A percentile compares a stretch with the other conserved stretches of the same genome.
Conservation (phyloP, 92 coral and sea anemone genomes). For the Scolanthus callimorphus region DNA sequence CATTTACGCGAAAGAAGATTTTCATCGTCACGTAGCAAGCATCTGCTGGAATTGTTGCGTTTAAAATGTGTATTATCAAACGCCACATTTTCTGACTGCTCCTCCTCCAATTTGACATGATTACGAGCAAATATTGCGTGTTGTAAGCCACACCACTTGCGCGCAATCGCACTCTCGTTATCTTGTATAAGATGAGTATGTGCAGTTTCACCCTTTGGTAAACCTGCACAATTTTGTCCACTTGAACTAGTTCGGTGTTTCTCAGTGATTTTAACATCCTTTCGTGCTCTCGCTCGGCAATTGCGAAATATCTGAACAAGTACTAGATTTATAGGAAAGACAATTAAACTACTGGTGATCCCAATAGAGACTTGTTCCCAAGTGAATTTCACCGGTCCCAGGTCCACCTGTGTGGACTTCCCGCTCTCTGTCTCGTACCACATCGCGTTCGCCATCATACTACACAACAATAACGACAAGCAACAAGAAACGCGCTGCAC, state of each 20-base stretch:
- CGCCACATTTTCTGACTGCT: neutral
- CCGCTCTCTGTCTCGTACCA: conserved; percentile 79
- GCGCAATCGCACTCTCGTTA: neutral
- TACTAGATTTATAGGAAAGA: conserved; percentile 80
- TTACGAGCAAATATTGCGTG: too few relatives aligned
- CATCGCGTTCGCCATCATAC: conserved; percentile 98
- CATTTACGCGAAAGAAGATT: neutral
- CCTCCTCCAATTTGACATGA: neutral
- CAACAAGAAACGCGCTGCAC: conserved; percentile 97
- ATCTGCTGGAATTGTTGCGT: neutral
- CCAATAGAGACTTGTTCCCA: conserved; percentile 96
- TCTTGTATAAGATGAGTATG: neutral
- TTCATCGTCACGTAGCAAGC: neutral
- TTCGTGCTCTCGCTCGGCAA: conserved; percentile 38
- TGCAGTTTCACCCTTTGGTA: neutral
- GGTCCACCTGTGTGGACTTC: conserved; percentile 49
- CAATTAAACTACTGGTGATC: conserved; percentile 80
- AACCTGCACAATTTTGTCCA: neutral
- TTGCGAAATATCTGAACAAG: conserved; percentile 93
- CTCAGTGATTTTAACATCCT: too few relatives aligned
- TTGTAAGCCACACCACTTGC: neutral
- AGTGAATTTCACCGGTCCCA: conserved; percentile 77
- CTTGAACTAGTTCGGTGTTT: too few relatives aligned
- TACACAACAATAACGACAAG: conserved; percentile 84
- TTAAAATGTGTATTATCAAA: too few relatives aligned